Evolutionary conservation across 2,797 vertebrate genomes (phyloP), one percentile per base, ranked within the genome.

Genomic region (Bufotes viridis): DNA sequence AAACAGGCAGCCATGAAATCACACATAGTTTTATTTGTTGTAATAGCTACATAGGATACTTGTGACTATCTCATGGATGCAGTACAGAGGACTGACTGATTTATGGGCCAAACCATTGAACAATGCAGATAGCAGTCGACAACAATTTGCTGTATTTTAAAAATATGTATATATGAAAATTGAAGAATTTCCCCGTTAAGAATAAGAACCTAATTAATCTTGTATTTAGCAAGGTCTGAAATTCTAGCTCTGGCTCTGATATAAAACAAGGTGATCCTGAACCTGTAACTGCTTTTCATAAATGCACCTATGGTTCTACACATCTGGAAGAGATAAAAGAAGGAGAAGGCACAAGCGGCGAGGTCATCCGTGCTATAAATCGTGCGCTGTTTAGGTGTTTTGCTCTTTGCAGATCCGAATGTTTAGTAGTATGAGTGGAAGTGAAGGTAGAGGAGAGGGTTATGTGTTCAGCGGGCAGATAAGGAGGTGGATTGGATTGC

Each of bases 391-490:
- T 65, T 10, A 13, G 12, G 12, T 34, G 26, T 17, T 42, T 78
- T 79, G 15, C 55, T 79, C 76, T 58, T 75, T 26, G 29, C 34
- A 10, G 26, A 58, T 79, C 17, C 17, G 7, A 34, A 63, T 92
- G 90, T 90, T 93, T 95, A 93, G 95, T 92, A 92, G 34, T 12
- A 22, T 10, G 17, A 51, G 22, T 34, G 67, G 26, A 91, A 93
- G 76, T 42, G 93, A 94, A 90, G 90, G 72, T 91, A 91, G 93
- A 95, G 91, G 94, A 94, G 92, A 92, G 92, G 92, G 91, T 93
- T 96, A 95, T 96, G 96, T 96, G 93, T 95, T 96, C 95, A 94
- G 91, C 89, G 93, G 94, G 92, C 91, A 95, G 96, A 97, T 97
- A 96, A 97, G 95, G 94, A 94, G 85, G 89, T 93, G 92, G 93